phyloP scores from a whole-genome alignment of 2,797 vertebrate genomes.

The Crossoptilon crossoptilon region DNA sequence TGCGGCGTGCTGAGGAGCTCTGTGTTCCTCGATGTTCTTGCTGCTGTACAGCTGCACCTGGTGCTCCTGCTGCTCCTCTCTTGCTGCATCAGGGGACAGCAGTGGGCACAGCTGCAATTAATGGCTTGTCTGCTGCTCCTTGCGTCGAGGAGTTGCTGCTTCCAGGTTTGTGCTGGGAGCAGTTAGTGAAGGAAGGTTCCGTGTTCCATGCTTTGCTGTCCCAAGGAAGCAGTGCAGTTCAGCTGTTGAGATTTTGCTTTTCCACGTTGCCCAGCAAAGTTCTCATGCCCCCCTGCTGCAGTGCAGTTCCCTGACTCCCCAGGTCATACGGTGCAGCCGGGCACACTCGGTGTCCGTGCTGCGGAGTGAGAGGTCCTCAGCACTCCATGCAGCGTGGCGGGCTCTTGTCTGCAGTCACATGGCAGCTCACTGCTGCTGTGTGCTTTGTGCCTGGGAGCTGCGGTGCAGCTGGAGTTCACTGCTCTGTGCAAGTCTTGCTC shows the following conservation, averaged over 20 bases:
- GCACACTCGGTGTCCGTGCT: fast-evolving
- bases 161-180: fast-evolving
- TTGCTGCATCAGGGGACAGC: not conserved
- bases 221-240: not conserved
- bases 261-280: not conserved
- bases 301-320: not conserved
- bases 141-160: fast-evolving
- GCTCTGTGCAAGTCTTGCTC: not conserved
- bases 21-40: not conserved
- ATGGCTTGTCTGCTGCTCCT: not conserved
- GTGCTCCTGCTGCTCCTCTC: not conserved
- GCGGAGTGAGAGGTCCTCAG: not conserved
- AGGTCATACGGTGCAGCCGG: not conserved
- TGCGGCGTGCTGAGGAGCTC: not conserved
- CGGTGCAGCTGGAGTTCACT: fast-evolving
- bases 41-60: too few species aligned
- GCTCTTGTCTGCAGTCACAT: not conserved
- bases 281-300: not conserved
- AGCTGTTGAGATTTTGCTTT: not conserved
- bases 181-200: fast-evolving
- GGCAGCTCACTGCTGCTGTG: not conserved
- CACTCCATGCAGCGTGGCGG: not conserved
- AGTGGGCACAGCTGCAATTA: not conserved
- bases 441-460: not conserved
- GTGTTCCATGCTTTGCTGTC: fast-evolving